Evolutionary conservation across 2,113 vertebrate species (phyloP), one percentile per base, ranked within the genome.

Genomic region (Catagonus wagneri): DNA sequence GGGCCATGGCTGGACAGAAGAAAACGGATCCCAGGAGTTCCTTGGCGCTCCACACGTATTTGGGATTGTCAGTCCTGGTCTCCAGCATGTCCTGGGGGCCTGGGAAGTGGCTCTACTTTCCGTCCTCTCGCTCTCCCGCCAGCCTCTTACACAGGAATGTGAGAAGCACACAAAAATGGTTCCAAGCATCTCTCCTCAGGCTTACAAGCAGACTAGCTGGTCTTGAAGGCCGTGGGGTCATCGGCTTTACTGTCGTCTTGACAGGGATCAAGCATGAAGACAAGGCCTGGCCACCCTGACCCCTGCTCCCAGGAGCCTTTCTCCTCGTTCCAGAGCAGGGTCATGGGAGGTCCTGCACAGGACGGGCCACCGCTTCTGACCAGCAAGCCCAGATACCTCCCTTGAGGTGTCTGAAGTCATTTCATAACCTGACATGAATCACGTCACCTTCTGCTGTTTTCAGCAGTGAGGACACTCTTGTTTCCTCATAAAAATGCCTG

Each of bases 401-500:
- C 25, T 36, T 9, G 1, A 17, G 23, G n/a, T 23, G 83, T 50
- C 92, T 80, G 36, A 93, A 25, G 75, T 39, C 90, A 89, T 89
- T 79, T 80, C 56, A 74, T n/a, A 78, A 32, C n/a, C 72, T 32
- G 34, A n/a, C 60, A 27, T 7, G 22, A 74, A 69, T 66, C 32
- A 4, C 14, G 60, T 87, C 65, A 80, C 54, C 58, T 89, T 83
- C 93, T 19, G 50, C 65, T 92, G 34, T 86, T 74, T 29, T 52
- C 78, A 80, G 65, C 86, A 76, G 34, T 13, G 23, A 86, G 83
- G 54, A 87, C 78, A 68, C 60, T 71, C 86, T 94, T 66, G 12
- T 94, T 75, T 91, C 20, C 79, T 79, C 89, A n/a, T 25, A 44
- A 88, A 74, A 95, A 71, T 74, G 63, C 74, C 39, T 8, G 23